phyloP scores from a whole-genome alignment of 2,888 invertebrate genomes.

The Andrena bucephala region DNA sequence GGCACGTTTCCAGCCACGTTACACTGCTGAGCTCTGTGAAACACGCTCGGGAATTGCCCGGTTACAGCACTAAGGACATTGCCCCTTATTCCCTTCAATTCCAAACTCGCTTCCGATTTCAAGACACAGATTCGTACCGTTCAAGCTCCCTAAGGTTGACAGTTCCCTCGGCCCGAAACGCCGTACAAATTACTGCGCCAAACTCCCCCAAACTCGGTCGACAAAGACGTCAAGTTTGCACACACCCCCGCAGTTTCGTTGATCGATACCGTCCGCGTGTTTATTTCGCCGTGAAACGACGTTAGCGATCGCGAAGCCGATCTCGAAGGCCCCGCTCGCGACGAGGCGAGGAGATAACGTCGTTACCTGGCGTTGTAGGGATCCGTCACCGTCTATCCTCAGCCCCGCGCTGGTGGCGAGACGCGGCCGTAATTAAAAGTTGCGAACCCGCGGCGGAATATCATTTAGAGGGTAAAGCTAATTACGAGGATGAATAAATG shows the following conservation, averaged over 20 bases:
- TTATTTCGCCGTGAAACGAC: conserved; percentile 28
- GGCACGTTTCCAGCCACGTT: neutral
- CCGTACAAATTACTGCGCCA: neutral
- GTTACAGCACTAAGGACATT: neutral
- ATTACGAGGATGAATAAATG: conserved; percentile 57
- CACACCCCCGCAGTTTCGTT: neutral
- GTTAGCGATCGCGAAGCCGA: conserved; percentile 14
- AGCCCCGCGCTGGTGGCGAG: neutral
- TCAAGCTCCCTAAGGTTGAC: neutral
- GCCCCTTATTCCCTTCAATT: neutral
- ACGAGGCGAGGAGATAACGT: conserved; percentile 43
- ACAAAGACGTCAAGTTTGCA: conserved; percentile 6
- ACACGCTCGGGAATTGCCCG: neutral
- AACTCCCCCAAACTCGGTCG: neutral
- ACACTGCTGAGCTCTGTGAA: neutral
- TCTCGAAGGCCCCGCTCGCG: neutral
- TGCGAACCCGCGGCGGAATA: conserved; percentile 32
- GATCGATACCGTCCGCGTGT: conserved; percentile 25
- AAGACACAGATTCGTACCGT: too few relatives aligned
- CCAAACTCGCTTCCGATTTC: too few relatives aligned
- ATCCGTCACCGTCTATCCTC: neutral
- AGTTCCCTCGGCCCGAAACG: neutral
- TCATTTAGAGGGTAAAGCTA: conserved; percentile 49
- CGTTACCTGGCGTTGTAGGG: conserved; percentile 31
- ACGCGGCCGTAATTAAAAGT: conserved; percentile 53